phyloP scores from a whole-genome alignment of 2,797 vertebrate species.

The Sebastes hubbsi region DNA sequence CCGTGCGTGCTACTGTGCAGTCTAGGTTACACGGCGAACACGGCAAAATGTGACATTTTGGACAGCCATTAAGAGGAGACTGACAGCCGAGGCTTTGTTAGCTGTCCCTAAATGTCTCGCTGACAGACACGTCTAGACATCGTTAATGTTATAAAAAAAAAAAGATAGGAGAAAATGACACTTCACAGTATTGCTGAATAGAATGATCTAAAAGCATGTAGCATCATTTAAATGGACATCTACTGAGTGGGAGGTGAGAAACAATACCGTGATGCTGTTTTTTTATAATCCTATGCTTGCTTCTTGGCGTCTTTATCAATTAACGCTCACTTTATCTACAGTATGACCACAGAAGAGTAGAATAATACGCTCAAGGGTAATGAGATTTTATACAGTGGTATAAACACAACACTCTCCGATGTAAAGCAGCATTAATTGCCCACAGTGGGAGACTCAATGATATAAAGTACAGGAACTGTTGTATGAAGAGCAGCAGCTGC shows the following conservation, averaged over 20 bases:
- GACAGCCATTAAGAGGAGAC: conserved; percentile 52
- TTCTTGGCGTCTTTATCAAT: not conserved
- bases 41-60: conserved; percentile 40
- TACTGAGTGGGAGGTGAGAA: conserved; percentile 10
- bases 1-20: not conserved
- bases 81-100: conserved; percentile 50
- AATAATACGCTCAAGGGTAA: not conserved
- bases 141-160: conserved; percentile 9
- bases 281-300: not conserved
- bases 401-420: not conserved
- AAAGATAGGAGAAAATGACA: conserved; percentile 2
- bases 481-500: not conserved
- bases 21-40: conserved; percentile 27
- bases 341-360: not conserved
- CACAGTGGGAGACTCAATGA: not conserved
- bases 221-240: not conserved
- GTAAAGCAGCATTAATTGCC: not conserved
- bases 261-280: not conserved
- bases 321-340: not conserved
- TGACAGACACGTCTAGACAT: conserved; percentile 37
- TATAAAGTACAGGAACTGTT: not conserved
- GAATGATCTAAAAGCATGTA: not conserved
- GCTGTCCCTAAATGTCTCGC: conserved; percentile 26
- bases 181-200: not conserved
- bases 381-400: not conserved